These are phyloP conservation scores for Brachystomella parvula DNA, from an alignment of 1,140 invertebrate genomes.

Conservation along the genomic window DNA sequence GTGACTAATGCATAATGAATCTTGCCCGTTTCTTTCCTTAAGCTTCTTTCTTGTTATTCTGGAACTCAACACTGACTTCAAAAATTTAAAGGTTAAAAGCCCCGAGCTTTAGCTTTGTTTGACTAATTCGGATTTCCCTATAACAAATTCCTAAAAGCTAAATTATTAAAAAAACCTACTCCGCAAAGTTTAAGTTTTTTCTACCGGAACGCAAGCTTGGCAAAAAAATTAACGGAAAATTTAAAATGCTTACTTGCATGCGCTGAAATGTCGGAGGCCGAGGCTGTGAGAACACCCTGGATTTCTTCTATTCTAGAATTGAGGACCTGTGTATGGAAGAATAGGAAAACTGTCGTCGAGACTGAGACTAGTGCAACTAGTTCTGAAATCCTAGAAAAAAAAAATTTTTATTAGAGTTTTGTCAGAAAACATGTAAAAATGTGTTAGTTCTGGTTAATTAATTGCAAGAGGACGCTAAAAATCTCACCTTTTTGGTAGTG, in stretches of 20 bases:
- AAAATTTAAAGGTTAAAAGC: no score
- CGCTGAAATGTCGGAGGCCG: constrained; percentile 23
- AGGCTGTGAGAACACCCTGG: constrained; percentile 32
- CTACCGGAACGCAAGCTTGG: not conserved
- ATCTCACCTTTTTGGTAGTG: constrained; percentile 1
- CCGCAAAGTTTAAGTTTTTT: not conserved
- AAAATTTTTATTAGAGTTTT: not conserved
- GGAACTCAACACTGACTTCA: no score
- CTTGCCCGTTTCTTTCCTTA: no score
- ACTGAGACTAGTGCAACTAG: constrained; percentile 40
- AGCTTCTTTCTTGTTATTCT: no score
- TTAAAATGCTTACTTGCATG: constrained; percentile 31
- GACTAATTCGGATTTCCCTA: no score
- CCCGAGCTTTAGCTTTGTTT: no score
- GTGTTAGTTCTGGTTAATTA: not conserved
- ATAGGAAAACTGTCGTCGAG: constrained; percentile 40
- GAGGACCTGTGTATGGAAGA: constrained; percentile 41
- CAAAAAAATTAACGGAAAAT: not conserved
- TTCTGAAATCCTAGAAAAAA: constrained; percentile 39
- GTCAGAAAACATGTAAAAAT: not conserved
- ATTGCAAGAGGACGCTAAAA: not conserved
- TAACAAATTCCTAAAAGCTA: no score
- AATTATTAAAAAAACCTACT: no score
- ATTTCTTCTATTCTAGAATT: constrained; percentile 39
- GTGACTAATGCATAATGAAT: no score